Percentiles rank a stretch among this genome's conserved stretches.
Conservation (phyloP, 2,797 vertebrate genomes). For the Pteropus rufus region DNA sequence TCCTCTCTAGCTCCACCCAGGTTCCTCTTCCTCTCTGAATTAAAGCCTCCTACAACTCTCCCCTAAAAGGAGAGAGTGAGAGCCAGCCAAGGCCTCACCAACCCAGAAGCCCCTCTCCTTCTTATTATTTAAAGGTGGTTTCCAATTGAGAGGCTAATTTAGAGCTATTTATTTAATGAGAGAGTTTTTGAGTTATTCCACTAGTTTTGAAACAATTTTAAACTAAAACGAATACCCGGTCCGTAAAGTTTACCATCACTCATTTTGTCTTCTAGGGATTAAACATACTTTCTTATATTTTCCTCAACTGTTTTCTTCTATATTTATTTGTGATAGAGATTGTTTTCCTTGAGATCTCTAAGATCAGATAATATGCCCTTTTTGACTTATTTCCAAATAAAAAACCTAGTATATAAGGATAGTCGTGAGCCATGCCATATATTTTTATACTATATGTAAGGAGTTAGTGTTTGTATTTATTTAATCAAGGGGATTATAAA, state of each 20-base stretch:
- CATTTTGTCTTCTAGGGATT: not conserved
- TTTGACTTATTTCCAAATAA: constrained; percentile 11
- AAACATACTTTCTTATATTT: not conserved
- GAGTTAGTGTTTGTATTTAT: not conserved
- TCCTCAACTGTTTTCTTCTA: not conserved
- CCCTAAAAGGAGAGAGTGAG: not conserved
- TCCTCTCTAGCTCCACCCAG: not conserved
- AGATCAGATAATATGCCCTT: not conserved
- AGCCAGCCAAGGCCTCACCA: not conserved
- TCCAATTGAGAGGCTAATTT: not conserved
- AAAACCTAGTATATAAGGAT: not conserved
- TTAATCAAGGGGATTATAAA: not conserved
- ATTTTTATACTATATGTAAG: not conserved
- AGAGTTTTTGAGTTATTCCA: not conserved
- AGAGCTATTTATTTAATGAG: not conserved
- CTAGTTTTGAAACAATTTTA: not conserved
- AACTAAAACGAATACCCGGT: not conserved
- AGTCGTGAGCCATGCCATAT: not conserved
- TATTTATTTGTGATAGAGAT: not conserved
- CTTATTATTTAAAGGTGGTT: not conserved
- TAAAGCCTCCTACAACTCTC: not conserved
- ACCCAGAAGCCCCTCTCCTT: not conserved
- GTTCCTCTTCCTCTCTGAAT: not conserved
- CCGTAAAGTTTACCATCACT: not conserved
- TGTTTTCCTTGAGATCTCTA: not conserved